These are phyloP conservation scores for Epistrophe grossulariae DNA, from an alignment of 2,888 invertebrate species.

Conservation along the genomic window DNA sequence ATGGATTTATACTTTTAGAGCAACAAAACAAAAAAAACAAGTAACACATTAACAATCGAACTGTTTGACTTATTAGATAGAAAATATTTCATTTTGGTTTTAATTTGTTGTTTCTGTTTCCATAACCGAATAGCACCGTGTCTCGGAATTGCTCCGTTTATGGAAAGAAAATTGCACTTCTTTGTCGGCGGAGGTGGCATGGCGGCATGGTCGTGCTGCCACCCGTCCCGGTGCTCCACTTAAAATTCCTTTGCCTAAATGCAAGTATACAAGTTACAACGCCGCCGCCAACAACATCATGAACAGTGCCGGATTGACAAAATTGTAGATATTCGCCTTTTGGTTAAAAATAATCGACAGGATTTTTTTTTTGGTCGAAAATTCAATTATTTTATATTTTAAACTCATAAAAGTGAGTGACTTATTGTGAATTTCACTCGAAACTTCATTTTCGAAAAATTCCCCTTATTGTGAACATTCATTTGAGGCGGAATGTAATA, in stretches of 20 bases:
- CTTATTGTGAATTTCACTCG: no score
- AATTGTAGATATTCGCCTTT: no score
- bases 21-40: neutral
- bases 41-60: constrained; percentile 15
- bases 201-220: constrained; percentile 49
- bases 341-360: no score
- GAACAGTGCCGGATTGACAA: neutral
- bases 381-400: no score
- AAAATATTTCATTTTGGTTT: constrained; percentile 71
- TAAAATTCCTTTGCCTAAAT: constrained; percentile 66
- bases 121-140: constrained; percentile 36
- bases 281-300: constrained; percentile 36
- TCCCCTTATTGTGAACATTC: no score
- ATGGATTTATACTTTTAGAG: constrained; percentile 1
- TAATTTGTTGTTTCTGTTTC: constrained; percentile 20
- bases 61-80: constrained; percentile 32
- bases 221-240: constrained; percentile 67
- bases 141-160: constrained; percentile 39
- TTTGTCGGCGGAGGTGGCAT: constrained; percentile 75
- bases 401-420: no score
- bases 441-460: no score
- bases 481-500: no score
- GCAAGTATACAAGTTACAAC: constrained; percentile 20
- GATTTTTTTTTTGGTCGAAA: no score
- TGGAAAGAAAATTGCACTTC: constrained; percentile 71